Conservation (phyloP, 2,888 invertebrate species). For the Apamea crenata region DNA sequence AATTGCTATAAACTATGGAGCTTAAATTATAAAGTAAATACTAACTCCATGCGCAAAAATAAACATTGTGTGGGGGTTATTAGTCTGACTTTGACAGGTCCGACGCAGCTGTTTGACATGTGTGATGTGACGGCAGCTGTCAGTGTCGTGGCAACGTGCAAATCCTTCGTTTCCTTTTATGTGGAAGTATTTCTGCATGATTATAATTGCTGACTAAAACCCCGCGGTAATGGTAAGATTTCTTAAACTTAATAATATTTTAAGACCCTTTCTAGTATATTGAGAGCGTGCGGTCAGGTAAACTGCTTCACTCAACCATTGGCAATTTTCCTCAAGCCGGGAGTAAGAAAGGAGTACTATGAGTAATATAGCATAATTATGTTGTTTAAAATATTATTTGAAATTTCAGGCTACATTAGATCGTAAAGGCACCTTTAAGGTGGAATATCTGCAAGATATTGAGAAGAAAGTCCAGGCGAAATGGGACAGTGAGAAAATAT, state of each 20-base stretch:
- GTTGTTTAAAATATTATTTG: conserved; percentile 14
- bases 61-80: neutral
- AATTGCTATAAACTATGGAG: neutral
- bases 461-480: conserved; percentile 95
- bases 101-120: conserved; percentile 25
- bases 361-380: conserved; percentile 21
- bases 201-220: conserved; percentile 59
- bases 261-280: neutral
- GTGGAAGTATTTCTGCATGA: conserved; percentile 21
- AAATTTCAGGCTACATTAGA: conserved; percentile 82
- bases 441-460: conserved; percentile 97
- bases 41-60: neutral
- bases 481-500: conserved; percentile 96
- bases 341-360: neutral
- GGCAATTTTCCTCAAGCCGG: conserved; percentile 30
- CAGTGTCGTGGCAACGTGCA: conserved; percentile 61
- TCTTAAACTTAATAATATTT: neutral
- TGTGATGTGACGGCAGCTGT: conserved; percentile 11
- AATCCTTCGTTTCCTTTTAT: conserved; percentile 22
- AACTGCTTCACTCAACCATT: neutral
- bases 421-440: conserved; percentile 98
- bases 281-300: neutral
- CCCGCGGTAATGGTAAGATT: conserved; percentile 50
- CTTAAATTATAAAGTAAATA: neutral
- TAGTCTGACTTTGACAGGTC: conserved; percentile 2